These are phyloP conservation scores for Steinernema feltiae DNA, from an alignment of 1,140 invertebrate species.

Conservation along the genomic window DNA sequence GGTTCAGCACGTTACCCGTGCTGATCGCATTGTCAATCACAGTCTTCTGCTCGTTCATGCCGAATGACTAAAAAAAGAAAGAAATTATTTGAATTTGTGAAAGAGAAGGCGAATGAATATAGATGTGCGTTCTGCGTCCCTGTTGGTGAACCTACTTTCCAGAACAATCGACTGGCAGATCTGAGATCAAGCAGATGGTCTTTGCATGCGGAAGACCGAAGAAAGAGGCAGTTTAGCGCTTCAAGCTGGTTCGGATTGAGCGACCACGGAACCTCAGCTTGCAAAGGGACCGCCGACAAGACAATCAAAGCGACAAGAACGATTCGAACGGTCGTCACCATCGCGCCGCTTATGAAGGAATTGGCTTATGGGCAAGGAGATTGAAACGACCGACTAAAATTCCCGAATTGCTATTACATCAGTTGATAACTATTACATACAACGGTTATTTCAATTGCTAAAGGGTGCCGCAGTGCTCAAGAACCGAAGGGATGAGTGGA, in stretches of 20 bases:
- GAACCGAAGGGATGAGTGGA: not conserved
- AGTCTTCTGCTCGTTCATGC: conserved; percentile 11
- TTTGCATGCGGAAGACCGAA: conserved; percentile 20
- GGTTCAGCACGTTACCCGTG: conserved; percentile 26
- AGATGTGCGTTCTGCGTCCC: no score
- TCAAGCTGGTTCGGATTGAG: conserved; percentile 11
- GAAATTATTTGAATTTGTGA: no score
- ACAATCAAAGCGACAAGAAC: conserved; percentile 3
- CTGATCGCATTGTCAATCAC: conserved; percentile 20
- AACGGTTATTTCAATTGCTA: not conserved
- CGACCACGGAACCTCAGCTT: not conserved
- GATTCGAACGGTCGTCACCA: not conserved
- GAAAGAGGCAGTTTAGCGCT: conserved; percentile 23
- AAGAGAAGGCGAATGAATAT: no score
- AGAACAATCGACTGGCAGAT: conserved; percentile 24
- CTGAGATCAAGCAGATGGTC: conserved; percentile 26
- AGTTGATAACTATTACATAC: not conserved
- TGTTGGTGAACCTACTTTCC: conserved; percentile 23
- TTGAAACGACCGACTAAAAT: not conserved
- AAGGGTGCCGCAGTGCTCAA: not conserved
- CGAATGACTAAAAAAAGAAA: conserved; percentile 22
- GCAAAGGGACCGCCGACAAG: not conserved
- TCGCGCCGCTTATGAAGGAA: not conserved
- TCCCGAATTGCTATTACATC: not conserved
- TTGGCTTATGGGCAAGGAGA: not conserved